Percentiles rank a stretch among this genome's conserved stretches.
phyloP scores from a whole-genome alignment of 1,140 invertebrate species.

The Heliothis subflexa region DNA sequence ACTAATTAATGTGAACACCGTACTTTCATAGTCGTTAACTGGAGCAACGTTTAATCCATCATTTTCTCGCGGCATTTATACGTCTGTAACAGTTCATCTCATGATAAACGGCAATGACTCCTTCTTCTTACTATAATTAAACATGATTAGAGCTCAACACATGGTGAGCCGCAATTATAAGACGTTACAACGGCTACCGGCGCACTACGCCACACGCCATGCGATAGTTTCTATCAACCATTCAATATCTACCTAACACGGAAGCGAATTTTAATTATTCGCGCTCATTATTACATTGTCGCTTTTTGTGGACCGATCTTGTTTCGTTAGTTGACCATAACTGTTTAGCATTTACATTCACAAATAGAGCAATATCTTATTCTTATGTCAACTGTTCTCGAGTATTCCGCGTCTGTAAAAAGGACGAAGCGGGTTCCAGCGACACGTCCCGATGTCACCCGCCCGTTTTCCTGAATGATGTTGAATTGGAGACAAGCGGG shows the following conservation, averaged over 20 bases:
- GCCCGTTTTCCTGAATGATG: constrained; percentile 56
- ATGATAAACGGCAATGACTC: constrained; percentile 84
- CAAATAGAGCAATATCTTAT: not conserved
- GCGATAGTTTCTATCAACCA: constrained; percentile 76
- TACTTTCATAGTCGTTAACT: constrained; percentile 54
- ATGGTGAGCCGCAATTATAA: constrained; percentile 81
- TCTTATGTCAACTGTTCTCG: not conserved
- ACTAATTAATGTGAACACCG: constrained; percentile 35
- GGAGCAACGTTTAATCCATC: constrained; percentile 61
- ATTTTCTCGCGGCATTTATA: constrained; percentile 71
- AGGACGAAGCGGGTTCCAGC: not conserved
- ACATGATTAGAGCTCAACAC: constrained; percentile 84
- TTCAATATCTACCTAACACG: constrained; percentile 72
- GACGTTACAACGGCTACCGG: constrained; percentile 76
- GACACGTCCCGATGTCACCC: constrained; percentile 57
- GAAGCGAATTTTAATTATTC: constrained; percentile 75
- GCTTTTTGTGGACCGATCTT: constrained; percentile 38
- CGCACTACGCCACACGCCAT: constrained; percentile 73
- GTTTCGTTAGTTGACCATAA: constrained; percentile 40
- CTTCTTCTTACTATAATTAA: constrained; percentile 80
- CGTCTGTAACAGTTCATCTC: constrained; percentile 83
- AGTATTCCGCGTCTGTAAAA: not conserved
- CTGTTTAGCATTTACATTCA: not conserved
- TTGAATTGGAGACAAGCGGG: constrained; percentile 55
- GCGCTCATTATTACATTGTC: constrained; percentile 58